phyloP scores from a whole-genome alignment of 1,140 invertebrate genomes.

The Heliconius hewitsoni region DNA sequence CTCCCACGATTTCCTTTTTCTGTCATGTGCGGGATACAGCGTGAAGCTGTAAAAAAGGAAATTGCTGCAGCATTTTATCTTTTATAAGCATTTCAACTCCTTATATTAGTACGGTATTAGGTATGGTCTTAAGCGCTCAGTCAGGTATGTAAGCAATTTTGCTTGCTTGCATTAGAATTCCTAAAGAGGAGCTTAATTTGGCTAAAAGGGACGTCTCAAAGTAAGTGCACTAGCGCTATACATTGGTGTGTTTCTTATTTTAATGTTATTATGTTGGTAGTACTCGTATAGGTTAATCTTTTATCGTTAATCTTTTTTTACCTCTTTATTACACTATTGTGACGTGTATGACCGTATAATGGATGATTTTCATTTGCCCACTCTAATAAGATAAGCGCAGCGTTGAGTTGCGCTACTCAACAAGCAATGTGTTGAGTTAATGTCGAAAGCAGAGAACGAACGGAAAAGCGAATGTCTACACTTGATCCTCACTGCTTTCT shows the following conservation, averaged over 20 bases:
- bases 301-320: background rate
- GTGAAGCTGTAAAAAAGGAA: background rate
- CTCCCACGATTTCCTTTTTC: too few species aligned
- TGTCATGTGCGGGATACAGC: background rate
- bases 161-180: constrained; percentile 39
- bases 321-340: background rate
- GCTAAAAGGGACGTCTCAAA: constrained; percentile 47
- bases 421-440: too few species aligned
- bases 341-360: too few species aligned
- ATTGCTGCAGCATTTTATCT: background rate
- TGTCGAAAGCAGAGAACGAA: too few species aligned
- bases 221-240: constrained; percentile 34
- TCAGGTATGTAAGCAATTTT: constrained; percentile 48
- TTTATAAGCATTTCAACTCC: constrained; percentile 1
- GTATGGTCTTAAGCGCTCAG: constrained; percentile 18
- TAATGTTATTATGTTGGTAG: constrained; percentile 30
- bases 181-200: constrained; percentile 48
- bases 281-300: background rate
- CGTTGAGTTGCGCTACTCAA: too few species aligned
- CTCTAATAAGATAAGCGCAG: too few species aligned
- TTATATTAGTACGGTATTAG: background rate
- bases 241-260: constrained; percentile 23
- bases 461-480: too few species aligned
- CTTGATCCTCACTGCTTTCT: too few species aligned
- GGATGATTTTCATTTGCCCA: too few species aligned